Conservation (phyloP, 1,140 invertebrate genomes). For the Saccostrea glomerata region DNA sequence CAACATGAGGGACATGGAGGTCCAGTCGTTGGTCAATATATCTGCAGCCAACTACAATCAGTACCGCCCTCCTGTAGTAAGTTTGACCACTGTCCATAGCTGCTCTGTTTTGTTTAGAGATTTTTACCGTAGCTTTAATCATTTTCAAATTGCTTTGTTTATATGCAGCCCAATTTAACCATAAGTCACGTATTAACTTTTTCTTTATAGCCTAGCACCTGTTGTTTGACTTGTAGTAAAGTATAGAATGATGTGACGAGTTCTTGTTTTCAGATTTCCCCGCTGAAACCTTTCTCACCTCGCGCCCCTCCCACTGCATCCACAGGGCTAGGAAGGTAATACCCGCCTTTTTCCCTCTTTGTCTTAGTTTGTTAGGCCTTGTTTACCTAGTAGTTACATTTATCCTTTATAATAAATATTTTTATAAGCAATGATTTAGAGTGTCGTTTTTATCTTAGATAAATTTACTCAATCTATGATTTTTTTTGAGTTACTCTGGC, state of each 20-base stretch:
- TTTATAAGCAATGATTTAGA: neutral
- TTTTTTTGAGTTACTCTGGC: neutral
- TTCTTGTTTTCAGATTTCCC: constrained; percentile 54
- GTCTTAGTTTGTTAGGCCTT: neutral
- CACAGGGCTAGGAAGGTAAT: constrained; percentile 49
- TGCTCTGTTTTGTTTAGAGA: constrained; percentile 3
- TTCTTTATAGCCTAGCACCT: neutral
- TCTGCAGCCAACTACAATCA: constrained; percentile 71
- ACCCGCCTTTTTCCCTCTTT: constrained; percentile 9
- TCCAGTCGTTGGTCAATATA: constrained; percentile 73
- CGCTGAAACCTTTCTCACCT: constrained; percentile 60
- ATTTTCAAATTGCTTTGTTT: constrained; percentile 36
- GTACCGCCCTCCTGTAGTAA: constrained; percentile 73
- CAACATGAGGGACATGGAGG: constrained; percentile 73
- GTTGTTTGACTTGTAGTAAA: neutral
- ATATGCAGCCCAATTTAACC: neutral
- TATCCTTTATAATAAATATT: neutral
- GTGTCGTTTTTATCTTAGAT: neutral
- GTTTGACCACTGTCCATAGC: neutral
- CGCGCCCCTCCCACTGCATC: constrained; percentile 59
- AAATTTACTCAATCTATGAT: neutral
- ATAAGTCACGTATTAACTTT: neutral
- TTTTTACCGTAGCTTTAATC: constrained; percentile 27
- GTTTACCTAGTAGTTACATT: neutral
- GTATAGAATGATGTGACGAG: neutral